phyloP scores from a whole-genome alignment of 2,113 vertebrate genomes.

The Dicaeum eximium region DNA sequence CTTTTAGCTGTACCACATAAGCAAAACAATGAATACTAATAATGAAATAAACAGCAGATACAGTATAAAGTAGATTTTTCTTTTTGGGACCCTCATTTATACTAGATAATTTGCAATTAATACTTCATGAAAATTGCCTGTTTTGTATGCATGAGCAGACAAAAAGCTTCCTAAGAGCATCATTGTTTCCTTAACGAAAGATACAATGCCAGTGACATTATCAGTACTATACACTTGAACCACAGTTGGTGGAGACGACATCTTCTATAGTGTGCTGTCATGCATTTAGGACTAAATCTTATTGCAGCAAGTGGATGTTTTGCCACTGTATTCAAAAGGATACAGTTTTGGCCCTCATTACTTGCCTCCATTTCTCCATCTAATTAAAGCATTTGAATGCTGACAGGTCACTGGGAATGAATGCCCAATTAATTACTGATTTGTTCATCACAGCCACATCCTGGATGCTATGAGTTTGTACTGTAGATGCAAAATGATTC shows the following conservation, averaged over 20 bases:
- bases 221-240: conserved; percentile 51
- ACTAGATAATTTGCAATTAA: conserved; percentile 39
- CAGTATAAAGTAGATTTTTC: conserved; percentile 19
- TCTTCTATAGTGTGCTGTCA: conserved; percentile 44
- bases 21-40: conserved; percentile 34
- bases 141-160: conserved; percentile 37
- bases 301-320: conserved; percentile 53
- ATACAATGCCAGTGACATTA: conserved; percentile 45
- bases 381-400: conserved; percentile 77
- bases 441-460: conserved; percentile 65
- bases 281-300: conserved; percentile 64
- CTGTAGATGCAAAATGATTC: conserved; percentile 48
- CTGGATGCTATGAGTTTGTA: conserved; percentile 52
- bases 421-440: conserved; percentile 78
- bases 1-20: neutral
- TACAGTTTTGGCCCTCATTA: conserved; percentile 59
- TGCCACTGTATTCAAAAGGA: conserved; percentile 54
- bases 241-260: conserved; percentile 51
- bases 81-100: conserved; percentile 1
- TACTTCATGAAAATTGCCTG: conserved; percentile 26
- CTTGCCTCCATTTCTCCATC: conserved; percentile 61
- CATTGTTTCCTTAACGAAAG: conserved; percentile 53
- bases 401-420: conserved; percentile 72
- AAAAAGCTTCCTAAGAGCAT: conserved; percentile 28
- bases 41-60: conserved; percentile 43